Conservation (phyloP, 1,140 invertebrate genomes). For the Araneus ventricosus region DNA sequence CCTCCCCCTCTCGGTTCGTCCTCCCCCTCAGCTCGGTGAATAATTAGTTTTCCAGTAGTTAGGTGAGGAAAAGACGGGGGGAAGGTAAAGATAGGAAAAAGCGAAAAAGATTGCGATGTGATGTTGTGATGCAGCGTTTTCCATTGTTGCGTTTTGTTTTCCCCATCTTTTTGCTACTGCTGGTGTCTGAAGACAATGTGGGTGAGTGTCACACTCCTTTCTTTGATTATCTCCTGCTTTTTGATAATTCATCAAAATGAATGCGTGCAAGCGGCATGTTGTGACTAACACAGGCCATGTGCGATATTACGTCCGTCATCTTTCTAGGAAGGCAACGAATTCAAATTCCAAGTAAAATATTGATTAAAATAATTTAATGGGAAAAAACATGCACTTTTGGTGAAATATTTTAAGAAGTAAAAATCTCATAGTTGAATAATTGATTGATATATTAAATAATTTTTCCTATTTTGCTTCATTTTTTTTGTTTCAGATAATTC, state of each 20-base stretch:
- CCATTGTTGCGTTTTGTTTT: conserved; percentile 37
- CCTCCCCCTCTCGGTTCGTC: neutral
- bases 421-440: no score
- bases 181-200: conserved; percentile 38
- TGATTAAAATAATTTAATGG: no score
- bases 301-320: no score
- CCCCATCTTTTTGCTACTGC: conserved; percentile 33
- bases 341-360: no score
- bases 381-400: no score
- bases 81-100: neutral
- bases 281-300: no score
- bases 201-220: neutral
- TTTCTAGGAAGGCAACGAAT: no score
- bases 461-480: no score
- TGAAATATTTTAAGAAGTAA: no score
- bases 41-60: conserved; percentile 24
- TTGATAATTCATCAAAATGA: neutral
- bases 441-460: no score
- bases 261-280: neutral
- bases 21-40: conserved; percentile 24
- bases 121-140: conserved; percentile 50
- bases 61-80: neutral
- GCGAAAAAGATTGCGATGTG: conserved; percentile 39
- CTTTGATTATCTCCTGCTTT: no score
- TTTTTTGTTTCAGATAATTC: no score